Evolutionary conservation across 2,113 vertebrate species (phyloP), one percentile per base, ranked within the genome.

Genomic region (Pygathrix nemaeus): DNA sequence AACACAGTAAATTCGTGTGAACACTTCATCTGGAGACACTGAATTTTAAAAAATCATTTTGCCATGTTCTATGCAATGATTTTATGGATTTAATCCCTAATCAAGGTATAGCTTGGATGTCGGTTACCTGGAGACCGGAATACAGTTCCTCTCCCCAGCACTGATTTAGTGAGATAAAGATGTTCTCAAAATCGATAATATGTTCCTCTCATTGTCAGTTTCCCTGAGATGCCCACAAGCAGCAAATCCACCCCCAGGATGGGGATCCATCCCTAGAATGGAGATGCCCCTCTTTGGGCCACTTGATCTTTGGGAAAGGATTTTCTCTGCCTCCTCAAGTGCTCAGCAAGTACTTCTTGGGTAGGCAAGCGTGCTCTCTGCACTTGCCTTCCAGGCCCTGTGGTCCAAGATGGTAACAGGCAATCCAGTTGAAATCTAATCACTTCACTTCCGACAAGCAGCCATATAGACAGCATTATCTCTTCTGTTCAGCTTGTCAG

Each of bases 391-490:
- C 66, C 38, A 13, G 66, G 61, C 64, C 43, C 80, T 21, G 40
- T 50, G 40, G 68, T 40, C 52, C 75, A 20, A 27, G 23, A 14
- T 79, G 72, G 87, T 48, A 61, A 88, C n/a, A 85, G 75, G 76
- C 43, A 76, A 52, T 32, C 32, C 85, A 1, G 1, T 0, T 73
- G 95, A 96, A 96, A 98, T 95, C 59, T 45, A 32, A 96, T 82
- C 93, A 32, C 94, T 96, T 81, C 75, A 35, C 92, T 97, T 97
- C 93, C 6, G 6, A 90, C 84, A 97, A n/a, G 35, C 5, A 45
- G n/a, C 50, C 79, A 43, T 82, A 88, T 68, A 88, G 93, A 88
- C 23, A 17, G 40, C 66, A 76, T 88, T 66, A 23, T 70, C 52
- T 88, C 32, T 72, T 92, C 72, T 93, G 87, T 88, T 96, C 50